Percentiles rank a stretch among this genome's conserved stretches.
phyloP scores from a whole-genome alignment of 2,797 vertebrate species.

The Sandelia bainsii region DNA sequence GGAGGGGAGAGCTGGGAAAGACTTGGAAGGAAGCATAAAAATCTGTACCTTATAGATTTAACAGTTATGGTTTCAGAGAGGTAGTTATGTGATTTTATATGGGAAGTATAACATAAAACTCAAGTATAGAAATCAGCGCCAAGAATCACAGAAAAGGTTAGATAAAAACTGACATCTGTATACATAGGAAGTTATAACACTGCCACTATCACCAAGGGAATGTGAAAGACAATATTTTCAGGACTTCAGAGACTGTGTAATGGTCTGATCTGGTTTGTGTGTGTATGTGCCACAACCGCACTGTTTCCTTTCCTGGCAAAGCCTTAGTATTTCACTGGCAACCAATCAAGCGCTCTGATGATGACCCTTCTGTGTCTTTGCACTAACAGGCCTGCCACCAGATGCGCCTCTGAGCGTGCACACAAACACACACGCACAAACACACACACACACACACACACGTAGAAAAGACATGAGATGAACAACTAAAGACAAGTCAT shows the following conservation, averaged over 20 bases:
- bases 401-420: conserved; percentile 80
- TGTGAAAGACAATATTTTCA: conserved; percentile 60
- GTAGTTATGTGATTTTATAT: conserved; percentile 36
- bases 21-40: conserved; percentile 36
- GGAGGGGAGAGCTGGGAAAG: conserved; percentile 46
- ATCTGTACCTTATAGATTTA: conserved; percentile 43
- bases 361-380: conserved; percentile 85
- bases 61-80: conserved; percentile 32
- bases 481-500: conserved; percentile 64
- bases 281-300: conserved; percentile 77
- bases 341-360: conserved; percentile 83
- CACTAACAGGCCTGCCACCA: conserved; percentile 85
- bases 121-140: conserved; percentile 39
- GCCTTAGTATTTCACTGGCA: conserved; percentile 78
- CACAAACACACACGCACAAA: conserved; percentile 20
- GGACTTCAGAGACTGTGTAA: conserved; percentile 55
- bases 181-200: conserved; percentile 45
- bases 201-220: conserved; percentile 48
- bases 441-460: conserved; percentile 16
- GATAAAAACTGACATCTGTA: conserved; percentile 57
- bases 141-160: conserved; percentile 37
- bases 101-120: conserved; percentile 27
- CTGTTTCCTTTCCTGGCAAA: conserved; percentile 80
- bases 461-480: conserved; percentile 52
- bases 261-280: conserved; percentile 67